Evolutionary conservation across 2,797 vertebrate genomes (phyloP).

Genomic region (Cygnus olor): DNA sequence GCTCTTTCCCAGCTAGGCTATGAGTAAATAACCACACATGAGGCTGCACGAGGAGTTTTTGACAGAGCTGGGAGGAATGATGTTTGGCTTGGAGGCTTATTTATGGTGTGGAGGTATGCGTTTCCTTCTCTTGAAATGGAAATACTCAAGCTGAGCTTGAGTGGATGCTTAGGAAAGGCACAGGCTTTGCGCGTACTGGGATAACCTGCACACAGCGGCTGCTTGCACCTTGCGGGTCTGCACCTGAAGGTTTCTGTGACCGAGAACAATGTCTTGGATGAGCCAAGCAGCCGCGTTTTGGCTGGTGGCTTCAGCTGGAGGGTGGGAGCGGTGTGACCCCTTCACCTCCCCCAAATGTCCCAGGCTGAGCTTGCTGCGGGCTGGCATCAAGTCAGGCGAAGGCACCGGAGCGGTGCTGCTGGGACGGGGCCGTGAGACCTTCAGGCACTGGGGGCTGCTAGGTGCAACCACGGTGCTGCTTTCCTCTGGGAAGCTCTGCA

Average conservation of each 20-base stretch:
- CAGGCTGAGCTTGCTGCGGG: rapidly evolving
- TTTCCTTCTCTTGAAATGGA: not conserved
- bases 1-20: not conserved
- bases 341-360: rapidly evolving
- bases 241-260: not conserved
- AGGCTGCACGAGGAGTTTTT: not conserved
- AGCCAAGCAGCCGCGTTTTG: rapidly evolving
- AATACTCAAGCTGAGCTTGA: not conserved
- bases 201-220: not conserved
- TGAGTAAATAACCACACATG: not conserved
- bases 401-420: not conserved
- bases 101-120: not conserved
- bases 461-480: rapidly evolving
- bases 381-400: rapidly evolving
- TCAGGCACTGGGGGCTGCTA: rapidly evolving
- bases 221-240: not conserved
- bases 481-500: not conserved
- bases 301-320: not conserved
- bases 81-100: not conserved
- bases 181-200: rapidly evolving
- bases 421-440: not conserved
- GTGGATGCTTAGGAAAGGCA: not conserved
- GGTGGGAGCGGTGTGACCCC: not conserved
- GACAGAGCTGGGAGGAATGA: not conserved
- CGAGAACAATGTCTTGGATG: not conserved